Evolutionary conservation across 2,113 vertebrate genomes (phyloP).

Genomic region (Gobius niger): DNA sequence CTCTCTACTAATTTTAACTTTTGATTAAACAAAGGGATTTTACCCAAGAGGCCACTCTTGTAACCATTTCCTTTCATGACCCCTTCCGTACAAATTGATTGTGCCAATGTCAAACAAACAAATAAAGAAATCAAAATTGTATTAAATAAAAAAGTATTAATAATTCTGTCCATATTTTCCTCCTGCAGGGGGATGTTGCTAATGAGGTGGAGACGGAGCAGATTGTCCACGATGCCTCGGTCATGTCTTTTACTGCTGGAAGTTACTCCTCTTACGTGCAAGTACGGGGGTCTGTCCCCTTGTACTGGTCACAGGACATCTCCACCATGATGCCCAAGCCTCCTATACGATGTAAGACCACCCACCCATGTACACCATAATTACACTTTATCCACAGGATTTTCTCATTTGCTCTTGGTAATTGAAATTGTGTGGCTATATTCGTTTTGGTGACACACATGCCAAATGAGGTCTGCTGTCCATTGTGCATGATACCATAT

Average conservation of each 20-base stretch:
- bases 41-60: no score
- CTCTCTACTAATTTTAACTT: no score
- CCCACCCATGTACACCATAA: neutral
- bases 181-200: constrained; percentile 90
- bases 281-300: constrained; percentile 94
- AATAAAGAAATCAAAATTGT: neutral
- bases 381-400: neutral
- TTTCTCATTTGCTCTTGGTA: neutral
- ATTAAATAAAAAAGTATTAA: neutral
- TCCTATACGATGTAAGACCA: constrained; percentile 87
- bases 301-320: constrained; percentile 99
- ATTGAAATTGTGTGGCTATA: neutral
- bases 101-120: neutral
- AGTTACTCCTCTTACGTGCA: constrained; percentile 98
- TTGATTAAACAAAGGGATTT: no score
- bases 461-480: constrained; percentile 6
- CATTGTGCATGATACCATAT: neutral
- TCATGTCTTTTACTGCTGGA: constrained; percentile 91
- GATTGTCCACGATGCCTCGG: constrained; percentile 92
- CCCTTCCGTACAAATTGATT: no score
- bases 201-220: constrained; percentile 99
- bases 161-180: neutral
- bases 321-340: constrained; percentile 99
- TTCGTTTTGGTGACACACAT: neutral
- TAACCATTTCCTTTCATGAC: no score